Evolutionary conservation across 2,797 vertebrate genomes (phyloP).

Genomic region (Myripristis murdjan): DNA sequence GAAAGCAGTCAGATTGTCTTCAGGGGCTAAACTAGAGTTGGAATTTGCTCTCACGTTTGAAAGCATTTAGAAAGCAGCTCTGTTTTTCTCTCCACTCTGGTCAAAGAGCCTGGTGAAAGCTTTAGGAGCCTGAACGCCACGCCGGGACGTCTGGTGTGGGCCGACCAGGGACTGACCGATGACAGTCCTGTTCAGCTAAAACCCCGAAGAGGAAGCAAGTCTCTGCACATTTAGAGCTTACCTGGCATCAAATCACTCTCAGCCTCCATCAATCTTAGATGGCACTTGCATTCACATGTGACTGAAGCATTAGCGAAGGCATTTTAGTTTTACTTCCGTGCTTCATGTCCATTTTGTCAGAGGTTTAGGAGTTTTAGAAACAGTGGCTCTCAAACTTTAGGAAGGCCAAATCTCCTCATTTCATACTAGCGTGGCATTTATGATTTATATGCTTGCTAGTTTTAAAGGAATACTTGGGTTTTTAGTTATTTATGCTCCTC

Average conservation of each 20-base stretch:
- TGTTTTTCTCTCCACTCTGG: conserved; percentile 36
- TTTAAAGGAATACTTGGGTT: no score
- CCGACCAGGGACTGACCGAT: conserved; percentile 27
- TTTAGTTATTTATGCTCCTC: no score
- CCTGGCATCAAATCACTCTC: not conserved
- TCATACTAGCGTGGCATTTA: no score
- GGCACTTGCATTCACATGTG: no score
- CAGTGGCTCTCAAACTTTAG: no score
- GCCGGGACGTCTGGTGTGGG: conserved; percentile 16
- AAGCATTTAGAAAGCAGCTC: conserved; percentile 23
- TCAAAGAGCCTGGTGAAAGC: conserved; percentile 55
- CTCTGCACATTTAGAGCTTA: not conserved
- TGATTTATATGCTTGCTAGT: no score
- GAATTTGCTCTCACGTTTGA: conserved; percentile 9
- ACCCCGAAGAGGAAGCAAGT: not conserved
- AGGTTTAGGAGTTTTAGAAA: no score
- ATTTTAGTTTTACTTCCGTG: no score
- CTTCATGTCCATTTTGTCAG: no score
- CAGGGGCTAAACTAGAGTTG: conserved; percentile 18
- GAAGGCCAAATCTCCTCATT: no score
- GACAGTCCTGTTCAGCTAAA: conserved; percentile 46
- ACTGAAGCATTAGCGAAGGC: no score
- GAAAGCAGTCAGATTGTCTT: conserved; percentile 5
- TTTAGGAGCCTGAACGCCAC: conserved; percentile 23
- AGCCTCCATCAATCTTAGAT: not conserved